Base-by-base conservation (phyloP, 2,113 vertebrate genomes). In the Pluvianellus socialis region DNA sequence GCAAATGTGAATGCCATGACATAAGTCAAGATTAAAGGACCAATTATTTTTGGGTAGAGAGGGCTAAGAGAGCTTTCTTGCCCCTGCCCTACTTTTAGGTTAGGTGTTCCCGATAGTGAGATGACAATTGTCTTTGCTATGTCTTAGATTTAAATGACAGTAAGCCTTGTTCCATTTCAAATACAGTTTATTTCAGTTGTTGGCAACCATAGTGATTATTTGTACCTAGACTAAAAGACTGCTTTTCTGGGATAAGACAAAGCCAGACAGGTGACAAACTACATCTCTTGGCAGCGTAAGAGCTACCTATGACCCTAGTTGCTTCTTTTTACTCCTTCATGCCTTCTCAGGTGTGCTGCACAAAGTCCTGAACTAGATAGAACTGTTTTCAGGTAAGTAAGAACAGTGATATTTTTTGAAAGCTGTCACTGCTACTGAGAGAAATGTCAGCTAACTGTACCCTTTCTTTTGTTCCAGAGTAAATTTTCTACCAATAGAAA, bases 11-110 rank as follows among this genome's bases (percentile, higher is more conserved):
- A 4, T 59, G 62, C 23, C 3, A 4, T 50, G 33, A 52, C 9
- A 21, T 35, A 38, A 68, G 7, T 6, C 0, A 0, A 75, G 17
- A 23, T 74, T 75, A 62, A 75, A 42, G 9, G 17, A 33, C 11
- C 11, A 44, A 5, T 58, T 63, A 33, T 40, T 74, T 88, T 79
- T 49, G 24, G 2, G 22, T 63, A 27, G 20, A 19, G 18, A 65
- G 17, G 5, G 12, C 27, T 84, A 44, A 77, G 81, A 67, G 67
- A 17, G 4, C 47, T 75, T 8, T 79, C n/a, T 62, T 63, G 22
- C 21, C 40, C 20, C 10, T 14, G 6, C 5, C 6, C 15, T 82
- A 5, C 28, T 79, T 93, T 52, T 42, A 73, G 45, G 6, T 14
- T 52, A 14, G 13, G 6, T 62, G 38, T 56, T 82, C 19, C 47